Evolutionary conservation across 1,140 invertebrate genomes (phyloP).

Genomic region (Physella acuta): DNA sequence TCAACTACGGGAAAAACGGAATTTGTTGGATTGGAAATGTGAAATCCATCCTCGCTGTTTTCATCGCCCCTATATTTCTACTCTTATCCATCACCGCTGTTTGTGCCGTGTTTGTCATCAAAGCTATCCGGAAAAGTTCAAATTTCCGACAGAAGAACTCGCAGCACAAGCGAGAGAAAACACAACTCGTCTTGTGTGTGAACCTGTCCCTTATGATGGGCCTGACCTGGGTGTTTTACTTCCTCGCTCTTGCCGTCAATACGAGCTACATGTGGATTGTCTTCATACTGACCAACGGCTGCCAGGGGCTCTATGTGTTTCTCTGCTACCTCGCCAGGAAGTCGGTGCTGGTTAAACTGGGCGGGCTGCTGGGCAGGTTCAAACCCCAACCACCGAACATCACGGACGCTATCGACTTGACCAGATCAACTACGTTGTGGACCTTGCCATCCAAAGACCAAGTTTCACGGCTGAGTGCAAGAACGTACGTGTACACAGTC

Average conservation of each 20-base stretch:
- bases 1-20: conserved; percentile 15
- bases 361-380: no score
- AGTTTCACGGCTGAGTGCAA: no score
- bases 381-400: no score
- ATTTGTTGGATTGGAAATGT: conserved; percentile 57
- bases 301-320: conserved; percentile 35
- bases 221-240: conserved; percentile 50
- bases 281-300: conserved; percentile 35
- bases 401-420: no score
- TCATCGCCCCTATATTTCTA: conserved; percentile 44
- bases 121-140: conserved; percentile 56
- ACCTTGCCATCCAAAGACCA: no score
- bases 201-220: conserved; percentile 57
- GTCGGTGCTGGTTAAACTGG: not conserved
- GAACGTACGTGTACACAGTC: no score
- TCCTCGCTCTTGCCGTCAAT: conserved; percentile 33
- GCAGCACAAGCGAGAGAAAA: conserved; percentile 33
- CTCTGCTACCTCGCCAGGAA: conserved; percentile 32
- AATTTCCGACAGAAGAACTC: conserved; percentile 34
- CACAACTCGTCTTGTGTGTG: conserved; percentile 61
- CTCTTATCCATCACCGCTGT: conserved; percentile 41
- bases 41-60: conserved; percentile 35
- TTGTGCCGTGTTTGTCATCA: conserved; percentile 42
- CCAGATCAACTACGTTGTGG: no score
- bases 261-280: conserved; percentile 29